Conservation (phyloP, 2,888 invertebrate genomes). For the Dorcus parallelipipedus region DNA sequence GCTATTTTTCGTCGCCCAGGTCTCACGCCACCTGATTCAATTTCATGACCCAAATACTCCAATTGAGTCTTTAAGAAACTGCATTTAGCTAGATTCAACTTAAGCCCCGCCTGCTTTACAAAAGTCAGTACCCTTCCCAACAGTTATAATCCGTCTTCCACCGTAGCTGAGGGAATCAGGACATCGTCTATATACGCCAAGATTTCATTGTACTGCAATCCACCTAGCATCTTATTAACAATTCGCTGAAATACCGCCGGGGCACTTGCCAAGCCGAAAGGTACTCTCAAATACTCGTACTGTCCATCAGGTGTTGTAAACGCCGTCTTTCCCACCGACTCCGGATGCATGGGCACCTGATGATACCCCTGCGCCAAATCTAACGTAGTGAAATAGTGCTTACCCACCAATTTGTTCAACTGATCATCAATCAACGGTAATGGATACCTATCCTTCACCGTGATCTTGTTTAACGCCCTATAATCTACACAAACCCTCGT, state of each 20-base stretch:
- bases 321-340: slow-evolving; percentile 30
- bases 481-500: slow-evolving; percentile 41
- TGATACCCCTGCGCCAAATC: slow-evolving; percentile 28
- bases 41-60: too few species aligned
- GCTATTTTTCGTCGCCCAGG: too few species aligned
- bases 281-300: slow-evolving; percentile 12
- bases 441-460: slow-evolving; percentile 31
- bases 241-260: slow-evolving; percentile 11
- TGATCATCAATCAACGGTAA: slow-evolving; percentile 36
- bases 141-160: slow-evolving; percentile 28
- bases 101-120: slow-evolving; percentile 28
- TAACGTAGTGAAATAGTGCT: slow-evolving; percentile 23
- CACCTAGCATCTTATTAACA: slow-evolving; percentile 24
- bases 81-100: slow-evolving; percentile 39
- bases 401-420: slow-evolving; percentile 26
- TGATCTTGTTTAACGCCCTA: slow-evolving; percentile 36
- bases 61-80: slow-evolving; percentile 33
- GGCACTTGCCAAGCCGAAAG: slow-evolving; percentile 8
- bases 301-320: slow-evolving; percentile 28
- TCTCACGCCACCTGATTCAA: too few species aligned
- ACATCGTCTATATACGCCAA: slow-evolving; percentile 18
- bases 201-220: not conserved
- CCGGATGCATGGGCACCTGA: slow-evolving; percentile 17
- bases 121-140: slow-evolving; percentile 29
- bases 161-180: slow-evolving; percentile 20